Evolutionary conservation across 2,888 invertebrate genomes (phyloP).

Genomic region (Scaptodrosophila latifasciaeformis): DNA sequence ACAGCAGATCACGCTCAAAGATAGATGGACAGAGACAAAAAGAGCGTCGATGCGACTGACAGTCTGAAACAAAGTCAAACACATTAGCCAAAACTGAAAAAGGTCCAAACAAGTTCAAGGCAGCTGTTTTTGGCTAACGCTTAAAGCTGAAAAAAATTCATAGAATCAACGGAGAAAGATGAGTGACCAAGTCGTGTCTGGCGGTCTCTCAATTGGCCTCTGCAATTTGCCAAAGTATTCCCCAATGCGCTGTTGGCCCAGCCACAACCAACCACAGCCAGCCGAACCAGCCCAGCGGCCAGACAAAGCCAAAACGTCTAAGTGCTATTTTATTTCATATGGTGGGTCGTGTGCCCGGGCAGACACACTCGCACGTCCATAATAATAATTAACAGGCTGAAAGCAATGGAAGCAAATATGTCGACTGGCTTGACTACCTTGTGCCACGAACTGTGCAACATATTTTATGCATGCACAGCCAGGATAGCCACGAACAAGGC

Average conservation of each 20-base stretch:
- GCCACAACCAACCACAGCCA: slow-evolving; percentile 31
- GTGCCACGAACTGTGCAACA: slow-evolving; percentile 53
- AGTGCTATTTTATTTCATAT: slow-evolving; percentile 67
- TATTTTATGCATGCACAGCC: slow-evolving; percentile 64
- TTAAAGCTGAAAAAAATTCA: too few species aligned
- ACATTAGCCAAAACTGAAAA: neutral
- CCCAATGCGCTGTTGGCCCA: slow-evolving; percentile 52
- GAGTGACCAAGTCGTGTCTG: neutral
- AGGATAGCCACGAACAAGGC: neutral
- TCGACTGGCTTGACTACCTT: slow-evolving; percentile 24
- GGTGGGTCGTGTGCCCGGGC: slow-evolving; percentile 23
- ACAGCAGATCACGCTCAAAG: too few species aligned
- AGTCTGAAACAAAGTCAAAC: too few species aligned
- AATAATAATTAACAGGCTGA: slow-evolving; percentile 72
- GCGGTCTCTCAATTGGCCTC: slow-evolving; percentile 28
- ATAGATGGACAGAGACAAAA: too few species aligned
- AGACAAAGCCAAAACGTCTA: slow-evolving; percentile 37
- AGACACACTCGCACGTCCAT: slow-evolving; percentile 64
- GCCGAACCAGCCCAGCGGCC: slow-evolving; percentile 38
- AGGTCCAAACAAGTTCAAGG: slow-evolving; percentile 4
- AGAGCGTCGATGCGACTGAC: neutral
- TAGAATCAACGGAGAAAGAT: too few species aligned
- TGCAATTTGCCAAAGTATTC: slow-evolving; percentile 66
- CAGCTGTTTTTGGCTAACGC: too few species aligned
- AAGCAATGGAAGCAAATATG: slow-evolving; percentile 37